phyloP scores from a whole-genome alignment of 2,113 vertebrate genomes.

The Megaceryle maxima region DNA sequence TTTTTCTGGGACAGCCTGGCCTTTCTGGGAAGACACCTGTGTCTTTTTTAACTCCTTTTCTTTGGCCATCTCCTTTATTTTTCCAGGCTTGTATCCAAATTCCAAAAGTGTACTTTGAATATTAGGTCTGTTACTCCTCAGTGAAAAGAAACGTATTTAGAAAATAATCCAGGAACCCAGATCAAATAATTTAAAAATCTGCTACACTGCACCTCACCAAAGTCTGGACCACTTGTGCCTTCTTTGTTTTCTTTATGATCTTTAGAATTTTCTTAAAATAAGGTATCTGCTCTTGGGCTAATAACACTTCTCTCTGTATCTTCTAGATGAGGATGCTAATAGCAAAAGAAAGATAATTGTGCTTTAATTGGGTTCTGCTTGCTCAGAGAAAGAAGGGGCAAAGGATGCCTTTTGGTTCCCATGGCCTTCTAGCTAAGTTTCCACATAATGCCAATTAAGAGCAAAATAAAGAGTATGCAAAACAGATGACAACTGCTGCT shows the following conservation, averaged over 20 bases:
- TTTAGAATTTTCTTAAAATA: slow-evolving; percentile 39
- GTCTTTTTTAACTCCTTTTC: not conserved
- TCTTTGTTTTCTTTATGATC: not conserved
- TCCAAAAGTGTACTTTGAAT: not conserved
- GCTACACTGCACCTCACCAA: not conserved
- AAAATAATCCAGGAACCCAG: not conserved
- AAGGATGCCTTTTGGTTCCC: slow-evolving; percentile 73
- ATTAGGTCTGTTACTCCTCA: not conserved
- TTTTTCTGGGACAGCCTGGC: not conserved
- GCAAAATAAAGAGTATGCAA: slow-evolving; percentile 65
- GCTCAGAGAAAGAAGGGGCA: not conserved
- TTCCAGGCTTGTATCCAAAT: slow-evolving; percentile 26
- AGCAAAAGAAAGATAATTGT: slow-evolving; percentile 37
- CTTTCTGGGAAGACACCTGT: not conserved
- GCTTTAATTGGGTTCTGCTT: slow-evolving; percentile 64
- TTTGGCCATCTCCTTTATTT: not conserved
- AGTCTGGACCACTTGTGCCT: not conserved
- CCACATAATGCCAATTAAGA: slow-evolving; percentile 73
- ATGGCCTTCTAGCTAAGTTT: slow-evolving; percentile 74
- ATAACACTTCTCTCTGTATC: not conserved
- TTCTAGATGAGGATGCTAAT: not conserved
- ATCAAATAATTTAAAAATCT: not conserved
- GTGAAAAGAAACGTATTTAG: not conserved
- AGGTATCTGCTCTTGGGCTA: not conserved
- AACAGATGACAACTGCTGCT: slow-evolving; percentile 53